These are phyloP conservation scores for Clarias fuscus DNA, from an alignment of 2,797 vertebrate species.

Conservation along the genomic window DNA sequence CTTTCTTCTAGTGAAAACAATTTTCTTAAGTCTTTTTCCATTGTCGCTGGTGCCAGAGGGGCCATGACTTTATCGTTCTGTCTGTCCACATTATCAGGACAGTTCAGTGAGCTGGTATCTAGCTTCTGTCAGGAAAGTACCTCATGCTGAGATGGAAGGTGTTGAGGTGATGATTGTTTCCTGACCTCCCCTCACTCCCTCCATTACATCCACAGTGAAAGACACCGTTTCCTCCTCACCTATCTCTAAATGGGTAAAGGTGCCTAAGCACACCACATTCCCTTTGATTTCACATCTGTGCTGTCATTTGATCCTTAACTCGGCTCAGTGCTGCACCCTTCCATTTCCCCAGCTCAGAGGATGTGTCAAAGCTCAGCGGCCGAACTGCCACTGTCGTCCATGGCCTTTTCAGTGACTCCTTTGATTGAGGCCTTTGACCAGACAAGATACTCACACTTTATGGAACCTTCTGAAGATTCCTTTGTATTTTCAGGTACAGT, in stretches of 20 bases:
- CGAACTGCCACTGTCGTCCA: constrained; percentile 49
- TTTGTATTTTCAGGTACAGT: constrained; percentile 46
- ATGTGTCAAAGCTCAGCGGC: constrained; percentile 57
- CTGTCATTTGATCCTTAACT: constrained; percentile 76
- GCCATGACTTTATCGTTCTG: constrained; percentile 37
- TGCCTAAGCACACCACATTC: constrained; percentile 61
- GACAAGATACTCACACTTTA: constrained; percentile 52
- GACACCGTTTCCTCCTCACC: constrained; percentile 66
- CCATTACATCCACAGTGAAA: constrained; percentile 77
- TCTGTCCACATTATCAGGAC: constrained; percentile 46
- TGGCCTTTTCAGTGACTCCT: constrained; percentile 60
- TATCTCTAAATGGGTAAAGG: constrained; percentile 74
- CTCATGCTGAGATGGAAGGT: constrained; percentile 70
- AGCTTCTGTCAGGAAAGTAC: constrained; percentile 57
- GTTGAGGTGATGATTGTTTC: constrained; percentile 76
- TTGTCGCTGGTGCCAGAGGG: constrained; percentile 34
- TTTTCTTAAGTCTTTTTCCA: constrained; percentile 35
- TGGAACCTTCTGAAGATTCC: constrained; percentile 58
- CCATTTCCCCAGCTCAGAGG: constrained; percentile 54
- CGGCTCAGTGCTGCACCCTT: constrained; percentile 58
- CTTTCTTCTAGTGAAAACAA: constrained; percentile 36
- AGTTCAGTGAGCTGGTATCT: constrained; percentile 43
- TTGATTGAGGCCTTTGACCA: constrained; percentile 68
- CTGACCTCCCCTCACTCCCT: constrained; percentile 70
- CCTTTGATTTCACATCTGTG: constrained; percentile 71